Base-by-base conservation (phyloP, 2,888 invertebrate genomes). In the Cephus nigrinus region DNA sequence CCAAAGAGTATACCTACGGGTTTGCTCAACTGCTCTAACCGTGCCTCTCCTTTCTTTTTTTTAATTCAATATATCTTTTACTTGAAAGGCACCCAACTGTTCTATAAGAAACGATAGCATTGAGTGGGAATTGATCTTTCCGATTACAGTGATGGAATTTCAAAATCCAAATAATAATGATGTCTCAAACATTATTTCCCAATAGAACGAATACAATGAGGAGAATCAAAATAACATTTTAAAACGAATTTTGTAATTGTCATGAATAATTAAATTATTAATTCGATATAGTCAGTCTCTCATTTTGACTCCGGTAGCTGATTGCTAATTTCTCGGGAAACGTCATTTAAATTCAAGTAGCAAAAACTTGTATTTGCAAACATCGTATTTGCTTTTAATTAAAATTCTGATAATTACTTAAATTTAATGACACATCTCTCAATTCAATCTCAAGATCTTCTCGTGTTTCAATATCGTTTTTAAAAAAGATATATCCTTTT, bases 1-100 rank as follows among this genome's bases (percentile, higher is more conserved):
- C 79, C 80, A 79, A 75, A 80, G 80, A 78, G 80, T 81, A 83
- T 83, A 55, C 55, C 55, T 55, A 55, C 55, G 55, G 9, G 23
- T 55, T 55, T 55, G 9, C 55, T 23, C 55, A 55, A 55, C 55
- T 55, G 55, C 55, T 15, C 23, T 23, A 23, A 23, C 55, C 55
- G 1, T 23, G 5, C 55, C 23, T 23, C 55, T 55, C 23, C 55
- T 23, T 55, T 0, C 5, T 23, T 9, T 55, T 55, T 32, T 9
- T 55, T 23, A 9, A 55, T 23, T 55, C 55, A 2, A 55, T 55
- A 55, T 9, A 15, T 55, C 23, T 55, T 55, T 23, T 1, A 23
- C 55, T 55, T 55, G 55, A 55, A 23, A 55, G 23, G 5, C 55
- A 23, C 15, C 23, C 2, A 55, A 55, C 55, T 55, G 23, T 9